These are phyloP conservation scores for Calliopum simillimum DNA, from an alignment of 2,888 invertebrate species.

Conservation along the genomic window DNA sequence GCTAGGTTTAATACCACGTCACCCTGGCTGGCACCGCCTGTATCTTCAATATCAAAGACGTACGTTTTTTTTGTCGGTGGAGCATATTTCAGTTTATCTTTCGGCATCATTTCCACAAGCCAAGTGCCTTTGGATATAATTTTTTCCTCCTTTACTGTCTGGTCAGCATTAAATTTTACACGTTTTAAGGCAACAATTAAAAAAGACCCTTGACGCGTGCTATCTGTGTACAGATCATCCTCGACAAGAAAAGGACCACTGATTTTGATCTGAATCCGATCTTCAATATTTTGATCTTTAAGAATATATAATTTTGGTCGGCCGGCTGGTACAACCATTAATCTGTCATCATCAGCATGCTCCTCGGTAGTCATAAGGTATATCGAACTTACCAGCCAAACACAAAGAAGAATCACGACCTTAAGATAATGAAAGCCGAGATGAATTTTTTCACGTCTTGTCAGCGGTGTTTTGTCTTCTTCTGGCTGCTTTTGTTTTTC, in stretches of 20 bases:
- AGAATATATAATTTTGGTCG: not conserved
- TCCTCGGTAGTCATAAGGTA: slow-evolving; percentile 75
- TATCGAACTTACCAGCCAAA: slow-evolving; percentile 75
- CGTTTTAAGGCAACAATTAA: not conserved
- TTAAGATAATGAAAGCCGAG: slow-evolving; percentile 42
- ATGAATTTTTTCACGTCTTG: not conserved
- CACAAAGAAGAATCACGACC: slow-evolving; percentile 69
- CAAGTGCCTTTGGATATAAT: not conserved
- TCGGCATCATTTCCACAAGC: not conserved
- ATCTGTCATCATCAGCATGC: slow-evolving; percentile 70
- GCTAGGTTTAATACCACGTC: slow-evolving; percentile 28
- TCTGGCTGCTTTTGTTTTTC: slow-evolving; percentile 1
- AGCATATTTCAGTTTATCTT: not conserved
- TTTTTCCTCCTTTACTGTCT: not conserved
- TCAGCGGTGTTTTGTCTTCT: not conserved
- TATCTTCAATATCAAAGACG: not conserved
- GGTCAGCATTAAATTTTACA: not conserved
- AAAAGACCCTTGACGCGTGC: not conserved
- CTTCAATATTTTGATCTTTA: not conserved
- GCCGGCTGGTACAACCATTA: slow-evolving; percentile 69
- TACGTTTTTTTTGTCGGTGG: not conserved
- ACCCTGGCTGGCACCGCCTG: not conserved
- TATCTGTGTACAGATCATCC: slow-evolving; percentile 2
- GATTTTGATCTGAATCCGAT: slow-evolving; percentile 22
- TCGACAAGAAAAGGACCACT: slow-evolving; percentile 37